Evolutionary conservation across 2,113 vertebrate species (phyloP).

Genomic region (Cercopithecus mona): DNA sequence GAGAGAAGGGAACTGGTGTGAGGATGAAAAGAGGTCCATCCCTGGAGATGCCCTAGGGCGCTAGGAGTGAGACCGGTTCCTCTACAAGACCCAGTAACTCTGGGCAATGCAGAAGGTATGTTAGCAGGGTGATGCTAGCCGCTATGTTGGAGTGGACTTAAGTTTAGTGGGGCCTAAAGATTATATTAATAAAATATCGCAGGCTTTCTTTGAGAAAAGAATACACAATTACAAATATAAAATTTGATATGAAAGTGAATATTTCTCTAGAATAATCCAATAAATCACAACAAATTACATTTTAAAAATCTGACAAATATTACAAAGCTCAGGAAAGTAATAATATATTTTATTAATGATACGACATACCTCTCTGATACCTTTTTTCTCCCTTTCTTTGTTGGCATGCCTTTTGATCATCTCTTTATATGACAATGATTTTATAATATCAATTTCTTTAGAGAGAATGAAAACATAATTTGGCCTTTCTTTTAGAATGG

Average conservation of each 20-base stretch:
- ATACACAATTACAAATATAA: not conserved
- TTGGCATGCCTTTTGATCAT: not conserved
- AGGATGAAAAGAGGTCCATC: not conserved
- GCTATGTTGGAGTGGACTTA: not conserved
- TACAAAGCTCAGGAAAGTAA: not conserved
- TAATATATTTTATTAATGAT: not conserved
- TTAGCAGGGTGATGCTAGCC: too few relatives aligned
- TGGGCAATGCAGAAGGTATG: not conserved
- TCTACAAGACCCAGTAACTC: rapidly evolving
- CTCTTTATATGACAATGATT: not conserved
- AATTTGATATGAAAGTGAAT: not conserved
- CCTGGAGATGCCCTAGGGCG: not conserved
- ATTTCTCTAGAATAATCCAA: not conserved
- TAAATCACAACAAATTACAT: not conserved
- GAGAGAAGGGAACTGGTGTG: not conserved
- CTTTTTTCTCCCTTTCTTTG: not conserved
- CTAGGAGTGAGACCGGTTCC: not conserved
- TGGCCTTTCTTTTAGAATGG: not conserved
- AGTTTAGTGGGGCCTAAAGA: not conserved
- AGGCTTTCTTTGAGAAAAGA: not conserved
- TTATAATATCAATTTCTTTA: not conserved
- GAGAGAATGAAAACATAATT: constrained; percentile 31
- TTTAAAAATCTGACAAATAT: not conserved
- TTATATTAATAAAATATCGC: not conserved
- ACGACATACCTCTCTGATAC: not conserved